Evolutionary conservation across 2,888 invertebrate species (phyloP).

Genomic region (Steinernema hermaphroditum): DNA sequence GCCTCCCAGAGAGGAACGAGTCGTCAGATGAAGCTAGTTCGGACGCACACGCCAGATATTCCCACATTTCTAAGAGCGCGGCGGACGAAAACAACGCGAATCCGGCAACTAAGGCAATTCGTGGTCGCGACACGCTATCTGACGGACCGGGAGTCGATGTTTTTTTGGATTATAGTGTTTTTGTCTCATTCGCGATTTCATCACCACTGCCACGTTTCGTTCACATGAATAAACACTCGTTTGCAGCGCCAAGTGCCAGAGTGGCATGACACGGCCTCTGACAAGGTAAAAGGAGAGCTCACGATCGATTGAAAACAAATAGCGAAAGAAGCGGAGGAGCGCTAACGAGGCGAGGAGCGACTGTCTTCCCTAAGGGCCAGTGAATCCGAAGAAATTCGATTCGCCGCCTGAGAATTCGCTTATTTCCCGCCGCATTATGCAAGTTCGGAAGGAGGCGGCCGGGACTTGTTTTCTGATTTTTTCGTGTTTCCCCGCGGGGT

Average conservation of each 20-base stretch:
- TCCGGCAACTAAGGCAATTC: background rate
- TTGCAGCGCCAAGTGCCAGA: background rate
- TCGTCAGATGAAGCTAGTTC: no score
- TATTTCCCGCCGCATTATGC: constrained; percentile 1
- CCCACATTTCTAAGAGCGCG: no score
- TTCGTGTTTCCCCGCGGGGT: background rate
- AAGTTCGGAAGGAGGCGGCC: background rate
- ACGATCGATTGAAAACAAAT: background rate
- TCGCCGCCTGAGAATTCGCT: constrained; percentile 25
- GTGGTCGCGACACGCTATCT: background rate
- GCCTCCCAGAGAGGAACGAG: no score
- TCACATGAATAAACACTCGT: constrained; percentile 20
- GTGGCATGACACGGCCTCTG: background rate
- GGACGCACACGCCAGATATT: no score
- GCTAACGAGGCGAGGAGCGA: background rate
- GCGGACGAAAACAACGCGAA: background rate
- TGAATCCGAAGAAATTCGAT: constrained; percentile 3
- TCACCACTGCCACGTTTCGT: constrained; percentile 12
- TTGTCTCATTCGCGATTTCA: background rate
- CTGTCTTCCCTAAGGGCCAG: background rate
- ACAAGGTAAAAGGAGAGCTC: constrained; percentile 6
- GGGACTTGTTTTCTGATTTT: background rate
- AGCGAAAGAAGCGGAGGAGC: background rate
- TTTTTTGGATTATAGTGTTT: background rate
- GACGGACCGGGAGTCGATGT: background rate